These are phyloP conservation scores for Alitta virens DNA, from an alignment of 2,888 invertebrate species.

Conservation along the genomic window DNA sequence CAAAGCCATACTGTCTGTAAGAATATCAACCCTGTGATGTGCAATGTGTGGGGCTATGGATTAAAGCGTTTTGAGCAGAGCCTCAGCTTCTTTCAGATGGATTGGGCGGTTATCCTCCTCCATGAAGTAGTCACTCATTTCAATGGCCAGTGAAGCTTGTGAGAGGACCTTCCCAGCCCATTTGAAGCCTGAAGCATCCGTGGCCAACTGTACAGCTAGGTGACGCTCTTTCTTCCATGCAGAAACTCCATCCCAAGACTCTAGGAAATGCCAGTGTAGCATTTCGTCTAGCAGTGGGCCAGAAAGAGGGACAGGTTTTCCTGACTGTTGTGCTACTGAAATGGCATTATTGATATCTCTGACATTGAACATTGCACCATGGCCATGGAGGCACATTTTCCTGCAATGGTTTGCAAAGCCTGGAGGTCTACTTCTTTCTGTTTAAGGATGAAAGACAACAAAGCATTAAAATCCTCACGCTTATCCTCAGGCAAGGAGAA, in stretches of 20 bases:
- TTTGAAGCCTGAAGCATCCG: neutral
- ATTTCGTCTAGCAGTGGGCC: neutral
- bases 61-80: neutral
- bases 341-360: neutral
- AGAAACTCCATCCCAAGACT: neutral
- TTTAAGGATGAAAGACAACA: neutral
- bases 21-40: neutral
- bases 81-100: neutral
- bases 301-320: neutral
- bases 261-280: neutral
- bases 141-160: neutral
- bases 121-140: neutral
- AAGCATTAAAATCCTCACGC: neutral
- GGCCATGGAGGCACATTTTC: slow-evolving; percentile 1
- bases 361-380: neutral
- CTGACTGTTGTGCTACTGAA: neutral
- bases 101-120: neutral
- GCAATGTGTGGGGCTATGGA: neutral
- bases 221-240: neutral
- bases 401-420: neutral
- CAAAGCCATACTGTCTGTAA: neutral
- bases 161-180: neutral
- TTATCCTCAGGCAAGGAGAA: neutral
- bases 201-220: neutral
- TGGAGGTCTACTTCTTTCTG: neutral